Conservation (phyloP, 2,113 vertebrate genomes). For the Rhizomys pruinosus region DNA sequence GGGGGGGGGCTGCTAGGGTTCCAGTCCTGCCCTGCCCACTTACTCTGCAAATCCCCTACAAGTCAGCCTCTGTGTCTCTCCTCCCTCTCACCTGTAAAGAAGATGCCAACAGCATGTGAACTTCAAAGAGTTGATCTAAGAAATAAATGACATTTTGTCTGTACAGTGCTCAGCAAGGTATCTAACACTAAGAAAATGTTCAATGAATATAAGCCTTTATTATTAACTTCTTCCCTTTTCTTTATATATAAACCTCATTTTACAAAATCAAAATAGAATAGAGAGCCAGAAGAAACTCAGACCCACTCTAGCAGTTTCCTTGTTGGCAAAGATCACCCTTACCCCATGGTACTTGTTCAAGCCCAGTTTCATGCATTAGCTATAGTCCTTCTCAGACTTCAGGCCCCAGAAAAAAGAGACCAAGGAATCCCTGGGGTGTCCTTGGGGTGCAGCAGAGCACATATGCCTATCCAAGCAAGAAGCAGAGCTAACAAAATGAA, state of each 20-base stretch:
- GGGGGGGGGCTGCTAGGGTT: neutral
- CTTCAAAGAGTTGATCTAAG: neutral
- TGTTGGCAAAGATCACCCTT: neutral
- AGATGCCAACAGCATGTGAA: neutral
- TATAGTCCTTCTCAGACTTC: no score
- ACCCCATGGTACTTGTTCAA: no score
- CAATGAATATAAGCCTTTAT: neutral
- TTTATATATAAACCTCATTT: neutral
- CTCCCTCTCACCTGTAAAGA: neutral
- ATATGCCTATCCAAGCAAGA: neutral
- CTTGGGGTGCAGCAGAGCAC: neutral
- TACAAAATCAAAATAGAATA: neutral
- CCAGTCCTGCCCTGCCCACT: neutral
- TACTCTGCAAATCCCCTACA: neutral
- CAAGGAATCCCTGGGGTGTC: rapidly evolving
- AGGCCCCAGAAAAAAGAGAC: neutral
- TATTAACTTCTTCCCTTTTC: neutral
- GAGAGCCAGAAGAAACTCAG: neutral
- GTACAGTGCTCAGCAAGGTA: neutral
- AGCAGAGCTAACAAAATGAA: neutral
- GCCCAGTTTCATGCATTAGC: neutral
- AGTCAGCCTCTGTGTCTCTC: neutral
- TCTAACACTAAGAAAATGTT: neutral
- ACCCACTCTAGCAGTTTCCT: neutral
- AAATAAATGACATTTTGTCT: neutral